These are phyloP conservation scores for Sebastes minor DNA, from an alignment of 2,797 vertebrate genomes.

Conservation along the genomic window DNA sequence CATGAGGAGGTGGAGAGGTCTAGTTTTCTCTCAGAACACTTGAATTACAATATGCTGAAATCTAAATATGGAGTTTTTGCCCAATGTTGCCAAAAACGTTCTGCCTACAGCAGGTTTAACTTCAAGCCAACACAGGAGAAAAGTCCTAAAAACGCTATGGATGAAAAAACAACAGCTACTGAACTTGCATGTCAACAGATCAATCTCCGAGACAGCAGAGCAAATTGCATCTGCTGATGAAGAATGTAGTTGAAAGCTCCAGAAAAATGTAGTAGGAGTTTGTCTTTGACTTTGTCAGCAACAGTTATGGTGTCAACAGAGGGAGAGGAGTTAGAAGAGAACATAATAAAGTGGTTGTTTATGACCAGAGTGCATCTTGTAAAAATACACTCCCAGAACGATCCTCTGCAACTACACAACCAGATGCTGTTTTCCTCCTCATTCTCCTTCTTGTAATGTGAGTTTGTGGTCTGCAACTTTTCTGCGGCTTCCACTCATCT, in stretches of 20 bases:
- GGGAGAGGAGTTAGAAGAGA: slow-evolving; percentile 12
- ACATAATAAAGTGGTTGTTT: slow-evolving; percentile 12
- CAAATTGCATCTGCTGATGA: not conserved
- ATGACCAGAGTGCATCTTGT: not conserved
- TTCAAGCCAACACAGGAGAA: not conserved
- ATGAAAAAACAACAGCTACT: not conserved
- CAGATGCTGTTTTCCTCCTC: slow-evolving; percentile 1
- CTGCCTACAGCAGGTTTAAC: no score
- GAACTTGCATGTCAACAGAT: not conserved
- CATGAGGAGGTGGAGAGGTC: no score
- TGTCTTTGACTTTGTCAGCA: not conserved
- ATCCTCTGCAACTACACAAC: not conserved
- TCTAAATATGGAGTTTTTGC: no score
- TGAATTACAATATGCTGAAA: no score
- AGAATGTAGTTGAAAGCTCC: not conserved
- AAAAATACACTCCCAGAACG: not conserved
- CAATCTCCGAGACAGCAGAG: not conserved
- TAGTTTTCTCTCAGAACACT: no score
- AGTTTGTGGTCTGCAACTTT: slow-evolving; percentile 18
- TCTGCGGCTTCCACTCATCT: slow-evolving; percentile 21
- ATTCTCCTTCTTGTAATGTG: not conserved
- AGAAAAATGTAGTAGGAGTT: not conserved
- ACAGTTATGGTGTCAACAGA: slow-evolving; percentile 22
- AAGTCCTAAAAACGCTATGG: not conserved
- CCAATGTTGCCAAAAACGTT: no score